A percentile compares a stretch with the other conserved stretches of the same genome.
phyloP scores from a whole-genome alignment of 2,113 vertebrate genomes.

The Seriola aureovittata region DNA sequence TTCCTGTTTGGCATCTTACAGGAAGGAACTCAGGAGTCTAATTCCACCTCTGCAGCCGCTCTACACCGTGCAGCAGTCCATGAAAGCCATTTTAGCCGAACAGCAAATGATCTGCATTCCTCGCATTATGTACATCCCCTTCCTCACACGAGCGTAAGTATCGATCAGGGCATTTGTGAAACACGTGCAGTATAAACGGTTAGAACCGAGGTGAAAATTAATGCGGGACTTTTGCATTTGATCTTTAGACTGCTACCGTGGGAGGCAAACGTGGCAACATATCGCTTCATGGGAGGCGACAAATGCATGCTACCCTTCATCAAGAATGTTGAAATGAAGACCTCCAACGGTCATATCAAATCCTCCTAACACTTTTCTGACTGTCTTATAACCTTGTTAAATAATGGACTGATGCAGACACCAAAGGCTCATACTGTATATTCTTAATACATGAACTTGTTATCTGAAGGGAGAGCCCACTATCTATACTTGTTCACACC shows the following conservation, averaged over 20 bases:
- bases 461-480: constrained; percentile 8
- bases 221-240: not conserved
- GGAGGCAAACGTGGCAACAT: constrained; percentile 78
- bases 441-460: not conserved
- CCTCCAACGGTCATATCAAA: constrained; percentile 46
- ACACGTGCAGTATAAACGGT: not conserved
- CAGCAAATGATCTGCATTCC: constrained; percentile 80
- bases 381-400: not conserved
- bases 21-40: constrained; percentile 71
- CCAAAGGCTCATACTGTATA: constrained; percentile 16
- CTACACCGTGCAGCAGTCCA: constrained; percentile 78
- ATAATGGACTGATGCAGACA: constrained; percentile 8
- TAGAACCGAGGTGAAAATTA: not conserved
- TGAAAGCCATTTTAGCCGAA: constrained; percentile 76
- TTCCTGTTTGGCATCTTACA: constrained; percentile 15
- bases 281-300: constrained; percentile 82
- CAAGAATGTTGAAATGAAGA: constrained; percentile 71
- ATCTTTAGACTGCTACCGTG: constrained; percentile 75
- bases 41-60: constrained; percentile 76
- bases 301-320: constrained; percentile 85
- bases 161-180: not conserved
- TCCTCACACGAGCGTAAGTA: constrained; percentile 77
- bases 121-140: constrained; percentile 72
- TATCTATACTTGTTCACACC: not conserved
- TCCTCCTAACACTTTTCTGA: constrained; percentile 33